Evolutionary conservation across 2,797 vertebrate genomes (phyloP), one percentile per base, ranked within the genome.

Genomic region (Gymnocypris eckloni): DNA sequence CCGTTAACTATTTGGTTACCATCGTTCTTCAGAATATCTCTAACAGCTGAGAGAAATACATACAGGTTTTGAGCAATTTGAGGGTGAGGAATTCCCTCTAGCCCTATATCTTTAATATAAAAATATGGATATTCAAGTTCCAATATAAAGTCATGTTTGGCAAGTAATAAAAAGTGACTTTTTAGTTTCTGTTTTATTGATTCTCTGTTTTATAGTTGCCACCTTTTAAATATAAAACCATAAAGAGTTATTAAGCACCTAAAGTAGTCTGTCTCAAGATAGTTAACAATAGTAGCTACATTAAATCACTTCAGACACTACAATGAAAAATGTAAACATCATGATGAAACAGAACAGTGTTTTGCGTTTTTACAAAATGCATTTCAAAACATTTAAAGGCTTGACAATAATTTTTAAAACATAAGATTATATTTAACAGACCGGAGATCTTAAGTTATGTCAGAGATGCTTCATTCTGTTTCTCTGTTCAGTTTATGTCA

Each of bases 401-500:
- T 69, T 11, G 16, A 41, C 37, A 39, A 2, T 70, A 6, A 12
- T 22, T 6, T 41, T 41, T 22, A 70, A 4, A 66, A 16, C 6
- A 15, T 66, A 33, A 1, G 1, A 43, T 43, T 43, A n/a, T 70
- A 41, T 70, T 41, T 20, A 4, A 3, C 39, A 70, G 0, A 1
- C 5, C 69, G n/a, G 39, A 22, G 69, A n/a, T 70, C 20, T 22
- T 11, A 52, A 2, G 16, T 16, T 18, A 6, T 16, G 13, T 43
- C 4, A 54, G 64, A 28, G n/a, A 64, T 8, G 3, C 6, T 72
- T 25, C 7, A 16, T 37, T 16, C 11, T 61, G 39, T 43, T 22
- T 61, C 18, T 83, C 33, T 20, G 6, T 13, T n/a, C 41, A 1
- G 22, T 87, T 94, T 96, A 97, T 0, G 79, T 91, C 87, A 94